Evolutionary conservation across 2,113 vertebrate species (phyloP), one percentile per base, ranked within the genome.

Genomic region (Sapayoa aenigma): DNA sequence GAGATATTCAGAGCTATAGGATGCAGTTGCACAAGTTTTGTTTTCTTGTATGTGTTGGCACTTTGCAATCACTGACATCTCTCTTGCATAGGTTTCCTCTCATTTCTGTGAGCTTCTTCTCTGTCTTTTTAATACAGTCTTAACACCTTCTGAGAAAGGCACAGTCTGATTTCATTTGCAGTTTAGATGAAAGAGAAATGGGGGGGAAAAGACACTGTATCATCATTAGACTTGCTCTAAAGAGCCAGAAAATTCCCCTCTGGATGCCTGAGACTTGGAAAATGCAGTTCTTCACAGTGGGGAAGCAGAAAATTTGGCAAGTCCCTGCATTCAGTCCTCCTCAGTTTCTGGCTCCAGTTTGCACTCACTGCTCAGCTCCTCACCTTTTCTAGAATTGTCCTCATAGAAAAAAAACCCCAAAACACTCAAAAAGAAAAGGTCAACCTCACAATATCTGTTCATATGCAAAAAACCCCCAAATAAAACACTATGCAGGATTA

Each of bases 231-330:
- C 37, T 84, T 89, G n/a, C 35, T 89, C 35, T 71, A 65, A 92
- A 95, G 50, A 92, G 67, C 19, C 62, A 94, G 58, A 84, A 93
- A 93, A 76, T 79, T 93, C 58, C 24, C 37, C 49, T 69, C 56
- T 62, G 68, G 24, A 39, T 84, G 47, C 33, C 58, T 91, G 15
- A 92, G 73, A 23, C 28, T 84, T 75, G 44, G 56, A 63, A 93
- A 92, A 47, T 53, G 12, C 42, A 63, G 16, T 33, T 96, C 73
- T 93, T 76, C 78, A 74, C 53, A 84, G 85, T 42, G n/a, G 59
- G 68, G 42, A 95, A 71, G 28, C 39, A 78, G 11, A 41, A 88
- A 94, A 88, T 24, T 94, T 91, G 84, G 79, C 87, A 90, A 69
- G 62, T 23, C 2, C 7, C 9, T 65, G 11, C n/a, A 30, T 22